A percentile compares a stretch with the other conserved stretches of the same genome.
Conservation (phyloP, 2,797 vertebrate species). For the Eulemur mongoz region DNA sequence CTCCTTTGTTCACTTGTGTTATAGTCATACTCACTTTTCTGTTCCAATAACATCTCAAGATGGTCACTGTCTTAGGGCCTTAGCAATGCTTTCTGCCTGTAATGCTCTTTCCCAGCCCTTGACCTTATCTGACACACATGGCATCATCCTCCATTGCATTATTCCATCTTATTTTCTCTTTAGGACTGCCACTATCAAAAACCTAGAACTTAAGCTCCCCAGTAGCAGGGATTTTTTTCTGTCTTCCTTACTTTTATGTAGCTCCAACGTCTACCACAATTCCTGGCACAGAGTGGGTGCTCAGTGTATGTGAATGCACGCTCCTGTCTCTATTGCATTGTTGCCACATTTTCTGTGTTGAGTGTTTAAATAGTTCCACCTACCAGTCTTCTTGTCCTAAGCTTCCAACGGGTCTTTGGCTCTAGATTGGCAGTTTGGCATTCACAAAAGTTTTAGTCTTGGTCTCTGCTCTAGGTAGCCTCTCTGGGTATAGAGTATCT, state of each 20-base stretch:
- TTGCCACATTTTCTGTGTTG: accelerated
- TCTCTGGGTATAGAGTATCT: background rate
- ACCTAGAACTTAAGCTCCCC: background rate
- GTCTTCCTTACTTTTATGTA: background rate
- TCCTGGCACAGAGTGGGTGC: background rate
- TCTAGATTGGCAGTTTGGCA: background rate
- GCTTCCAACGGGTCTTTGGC: background rate
- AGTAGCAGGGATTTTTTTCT: background rate
- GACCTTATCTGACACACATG: background rate
- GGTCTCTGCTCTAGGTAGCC: background rate
- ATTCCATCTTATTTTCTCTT: background rate
- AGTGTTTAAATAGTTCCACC: background rate
- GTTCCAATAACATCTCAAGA: background rate
- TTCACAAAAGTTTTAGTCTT: background rate
- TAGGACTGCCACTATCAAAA: background rate
- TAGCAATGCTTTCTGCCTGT: background rate
- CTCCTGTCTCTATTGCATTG: accelerated
- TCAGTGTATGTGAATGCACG: accelerated
- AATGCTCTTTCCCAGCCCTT: background rate
- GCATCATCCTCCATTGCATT: background rate
- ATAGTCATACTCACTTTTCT: background rate
- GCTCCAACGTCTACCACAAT: accelerated
- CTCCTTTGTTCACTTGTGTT: background rate
- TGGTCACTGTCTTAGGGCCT: background rate
- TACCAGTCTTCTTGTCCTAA: background rate